phyloP scores from a whole-genome alignment of 2,888 invertebrate species.

The Monochamus alternatus region DNA sequence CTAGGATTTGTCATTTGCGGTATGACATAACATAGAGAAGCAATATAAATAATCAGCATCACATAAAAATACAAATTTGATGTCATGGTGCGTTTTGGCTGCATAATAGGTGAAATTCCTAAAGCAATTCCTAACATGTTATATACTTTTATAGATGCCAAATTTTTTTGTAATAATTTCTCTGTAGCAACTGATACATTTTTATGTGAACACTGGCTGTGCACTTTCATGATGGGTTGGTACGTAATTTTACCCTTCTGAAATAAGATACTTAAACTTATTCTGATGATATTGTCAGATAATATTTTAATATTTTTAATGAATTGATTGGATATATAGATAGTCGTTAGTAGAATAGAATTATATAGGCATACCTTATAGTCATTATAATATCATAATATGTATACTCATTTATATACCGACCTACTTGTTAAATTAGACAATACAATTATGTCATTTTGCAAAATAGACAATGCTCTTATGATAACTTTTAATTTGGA shows the following conservation, averaged over 20 bases:
- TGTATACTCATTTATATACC: no score
- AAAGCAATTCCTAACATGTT: not conserved
- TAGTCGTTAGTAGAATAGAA: no score
- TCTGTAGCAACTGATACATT: not conserved
- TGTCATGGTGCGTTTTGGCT: not conserved
- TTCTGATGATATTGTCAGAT: not conserved
- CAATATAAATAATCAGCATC: not conserved
- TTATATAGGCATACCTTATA: no score
- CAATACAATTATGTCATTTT: no score
- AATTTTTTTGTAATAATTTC: constrained; percentile 8
- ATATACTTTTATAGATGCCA: constrained; percentile 6
- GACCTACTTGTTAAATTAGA: no score
- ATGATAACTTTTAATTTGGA: no score
- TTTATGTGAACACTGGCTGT: not conserved
- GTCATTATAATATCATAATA: no score
- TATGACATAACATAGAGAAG: not conserved
- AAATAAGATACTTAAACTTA: not conserved
- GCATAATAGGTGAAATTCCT: not conserved
- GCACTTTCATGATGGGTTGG: not conserved
- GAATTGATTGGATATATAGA: no score
- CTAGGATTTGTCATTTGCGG: not conserved
- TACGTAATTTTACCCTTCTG: no score
- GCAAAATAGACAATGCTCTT: no score
- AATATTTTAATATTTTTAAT: not conserved
- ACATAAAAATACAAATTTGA: constrained; percentile 1